Conservation (phyloP, 2,113 vertebrate species). For the Anas platyrhynchos region DNA sequence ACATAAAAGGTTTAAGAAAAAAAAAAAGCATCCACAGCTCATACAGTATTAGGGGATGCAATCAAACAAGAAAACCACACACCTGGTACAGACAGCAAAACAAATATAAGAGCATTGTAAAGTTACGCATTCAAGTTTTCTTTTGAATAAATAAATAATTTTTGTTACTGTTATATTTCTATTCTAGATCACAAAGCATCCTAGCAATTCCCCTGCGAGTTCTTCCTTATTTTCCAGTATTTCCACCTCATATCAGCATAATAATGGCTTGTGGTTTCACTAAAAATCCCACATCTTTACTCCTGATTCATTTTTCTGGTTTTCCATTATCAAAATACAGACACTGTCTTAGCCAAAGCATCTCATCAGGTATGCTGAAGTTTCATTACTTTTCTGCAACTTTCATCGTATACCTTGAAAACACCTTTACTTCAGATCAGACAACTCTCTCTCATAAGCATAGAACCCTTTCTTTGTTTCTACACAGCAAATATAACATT, state of each 20-base stretch:
- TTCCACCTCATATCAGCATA: background rate
- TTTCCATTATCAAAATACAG: background rate
- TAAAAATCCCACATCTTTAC: background rate
- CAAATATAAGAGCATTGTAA: background rate
- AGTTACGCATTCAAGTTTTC: background rate
- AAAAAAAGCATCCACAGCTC: background rate
- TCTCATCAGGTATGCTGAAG: background rate
- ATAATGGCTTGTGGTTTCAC: background rate
- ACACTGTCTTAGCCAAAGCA: background rate
- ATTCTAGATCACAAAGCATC: background rate
- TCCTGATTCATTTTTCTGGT: background rate
- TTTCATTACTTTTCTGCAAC: background rate
- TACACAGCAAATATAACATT: background rate
- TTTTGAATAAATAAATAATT: background rate
- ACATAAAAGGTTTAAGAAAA: background rate
- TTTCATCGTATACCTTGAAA: background rate
- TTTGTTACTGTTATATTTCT: background rate
- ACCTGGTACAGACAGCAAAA: background rate
- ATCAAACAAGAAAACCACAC: background rate
- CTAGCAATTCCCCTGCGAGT: background rate
- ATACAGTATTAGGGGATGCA: fast-evolving
- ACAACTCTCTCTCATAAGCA: background rate
- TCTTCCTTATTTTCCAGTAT: background rate
- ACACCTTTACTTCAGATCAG: background rate
- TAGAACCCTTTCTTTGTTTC: background rate